phyloP scores from a whole-genome alignment of 2,797 vertebrate species.

The Poeciliopsis paucimaculata region DNA sequence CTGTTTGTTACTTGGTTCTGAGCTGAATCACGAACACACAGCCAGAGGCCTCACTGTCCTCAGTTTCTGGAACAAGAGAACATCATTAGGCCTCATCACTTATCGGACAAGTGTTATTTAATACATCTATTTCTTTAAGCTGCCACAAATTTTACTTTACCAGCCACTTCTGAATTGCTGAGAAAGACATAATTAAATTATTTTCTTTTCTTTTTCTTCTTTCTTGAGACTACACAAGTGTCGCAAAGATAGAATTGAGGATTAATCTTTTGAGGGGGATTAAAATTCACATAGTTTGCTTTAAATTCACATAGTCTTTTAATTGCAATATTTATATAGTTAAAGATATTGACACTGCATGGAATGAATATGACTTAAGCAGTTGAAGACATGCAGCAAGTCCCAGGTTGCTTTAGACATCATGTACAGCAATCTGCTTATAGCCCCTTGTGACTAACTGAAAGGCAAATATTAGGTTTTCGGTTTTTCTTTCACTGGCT shows the following conservation, averaged over 20 bases:
- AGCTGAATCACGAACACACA: conserved; percentile 66
- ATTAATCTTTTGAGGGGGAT: neutral
- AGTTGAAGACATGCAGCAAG: neutral
- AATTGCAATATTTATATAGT: neutral
- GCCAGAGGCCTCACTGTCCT: conserved; percentile 34
- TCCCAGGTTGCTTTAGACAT: neutral
- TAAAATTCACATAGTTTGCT: neutral
- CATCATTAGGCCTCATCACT: conserved; percentile 22
- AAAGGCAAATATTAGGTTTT: conserved; percentile 38
- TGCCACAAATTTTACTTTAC: conserved; percentile 8
- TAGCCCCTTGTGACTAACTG: conserved; percentile 7
- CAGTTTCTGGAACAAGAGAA: conserved; percentile 26
- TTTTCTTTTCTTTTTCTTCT: neutral
- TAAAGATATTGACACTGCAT: neutral
- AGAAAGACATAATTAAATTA: neutral
- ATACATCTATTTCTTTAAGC: conserved; percentile 19
- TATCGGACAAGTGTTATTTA: conserved; percentile 26
- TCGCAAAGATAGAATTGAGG: neutral
- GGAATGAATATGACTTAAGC: neutral
- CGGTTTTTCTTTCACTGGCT: conserved; percentile 6
- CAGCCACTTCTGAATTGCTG: conserved; percentile 11
- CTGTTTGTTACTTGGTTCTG: conserved; percentile 72
- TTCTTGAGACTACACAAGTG: neutral
- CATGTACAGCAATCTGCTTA: conserved; percentile 18
- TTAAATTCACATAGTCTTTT: neutral